A percentile compares a stretch with the other conserved stretches of the same genome.
Conservation (phyloP, 2,888 invertebrate species). For the Catonia carolina region DNA sequence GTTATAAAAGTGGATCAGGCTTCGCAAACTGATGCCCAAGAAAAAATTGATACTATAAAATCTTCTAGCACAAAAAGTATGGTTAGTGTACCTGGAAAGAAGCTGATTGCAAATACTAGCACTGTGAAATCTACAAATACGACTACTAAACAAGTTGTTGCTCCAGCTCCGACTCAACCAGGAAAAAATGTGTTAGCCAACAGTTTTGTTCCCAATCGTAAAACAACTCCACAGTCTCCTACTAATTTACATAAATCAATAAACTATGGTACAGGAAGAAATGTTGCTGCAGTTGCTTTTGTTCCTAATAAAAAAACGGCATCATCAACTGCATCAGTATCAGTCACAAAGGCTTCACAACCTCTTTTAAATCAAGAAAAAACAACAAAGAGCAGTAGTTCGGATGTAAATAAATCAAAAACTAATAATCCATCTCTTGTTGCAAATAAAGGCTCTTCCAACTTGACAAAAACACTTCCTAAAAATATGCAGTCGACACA, state of each 20-base stretch:
- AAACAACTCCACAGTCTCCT: neutral
- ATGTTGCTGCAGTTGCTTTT: conserved; percentile 28
- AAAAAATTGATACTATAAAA: neutral
- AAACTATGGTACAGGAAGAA: conserved; percentile 22
- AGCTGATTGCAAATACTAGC: neutral
- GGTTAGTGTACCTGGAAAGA: no score
- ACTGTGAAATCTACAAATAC: neutral
- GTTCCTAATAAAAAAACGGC: conserved; percentile 26
- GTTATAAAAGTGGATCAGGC: conserved; percentile 12
- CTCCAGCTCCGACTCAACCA: neutral
- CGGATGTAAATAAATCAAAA: no score
- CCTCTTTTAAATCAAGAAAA: no score
- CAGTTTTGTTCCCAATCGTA: conserved; percentile 3
- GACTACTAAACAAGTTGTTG: neutral
- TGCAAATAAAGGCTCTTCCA: no score
- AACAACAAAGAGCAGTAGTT: no score
- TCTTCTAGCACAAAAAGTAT: neutral
- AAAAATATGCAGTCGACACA: no score
- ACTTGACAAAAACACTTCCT: no score
- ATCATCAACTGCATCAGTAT: neutral
- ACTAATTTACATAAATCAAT: neutral
- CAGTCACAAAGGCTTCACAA: no score
- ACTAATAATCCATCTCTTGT: no score
- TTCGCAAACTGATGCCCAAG: conserved; percentile 21
- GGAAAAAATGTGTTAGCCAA: neutral